Evolutionary conservation across 2,888 invertebrate genomes (phyloP).

Genomic region (Chironomus tentans): DNA sequence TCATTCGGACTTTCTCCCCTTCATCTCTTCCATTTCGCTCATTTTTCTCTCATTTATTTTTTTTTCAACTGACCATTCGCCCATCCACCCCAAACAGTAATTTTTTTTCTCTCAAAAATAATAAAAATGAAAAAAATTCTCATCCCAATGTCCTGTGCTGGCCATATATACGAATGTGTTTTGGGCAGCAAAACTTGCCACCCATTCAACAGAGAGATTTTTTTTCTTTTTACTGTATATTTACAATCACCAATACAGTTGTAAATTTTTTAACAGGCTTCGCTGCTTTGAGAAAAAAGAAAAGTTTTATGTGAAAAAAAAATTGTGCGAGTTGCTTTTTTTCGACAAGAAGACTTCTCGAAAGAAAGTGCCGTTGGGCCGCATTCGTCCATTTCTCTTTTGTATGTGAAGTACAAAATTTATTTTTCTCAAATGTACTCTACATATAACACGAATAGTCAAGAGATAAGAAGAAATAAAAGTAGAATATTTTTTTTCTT

Average conservation of each 20-base stretch:
- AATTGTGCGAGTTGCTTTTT: not conserved
- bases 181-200: not conserved
- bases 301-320: not conserved
- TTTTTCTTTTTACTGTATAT: not conserved
- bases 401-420: too few relatives aligned
- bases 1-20: not conserved
- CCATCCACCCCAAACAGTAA: not conserved
- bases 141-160: not conserved
- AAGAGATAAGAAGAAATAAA: not conserved
- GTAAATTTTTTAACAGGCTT: conserved; percentile 12
- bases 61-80: not conserved
- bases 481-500: not conserved
- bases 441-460: not conserved
- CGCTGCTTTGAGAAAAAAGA: not conserved
- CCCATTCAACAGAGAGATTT: not conserved
- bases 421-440: not conserved
- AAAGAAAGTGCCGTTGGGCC: conserved; percentile 1
- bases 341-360: not conserved
- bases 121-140: conserved; percentile 22
- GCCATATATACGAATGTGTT: not conserved
- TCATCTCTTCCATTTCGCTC: not conserved
- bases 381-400: not conserved
- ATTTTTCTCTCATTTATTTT: not conserved
- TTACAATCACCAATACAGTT: conserved; percentile 7
- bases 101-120: conserved; percentile 22